Evolutionary conservation across 2,797 vertebrate genomes (phyloP).

Genomic region (Tolypeutes matacus): DNA sequence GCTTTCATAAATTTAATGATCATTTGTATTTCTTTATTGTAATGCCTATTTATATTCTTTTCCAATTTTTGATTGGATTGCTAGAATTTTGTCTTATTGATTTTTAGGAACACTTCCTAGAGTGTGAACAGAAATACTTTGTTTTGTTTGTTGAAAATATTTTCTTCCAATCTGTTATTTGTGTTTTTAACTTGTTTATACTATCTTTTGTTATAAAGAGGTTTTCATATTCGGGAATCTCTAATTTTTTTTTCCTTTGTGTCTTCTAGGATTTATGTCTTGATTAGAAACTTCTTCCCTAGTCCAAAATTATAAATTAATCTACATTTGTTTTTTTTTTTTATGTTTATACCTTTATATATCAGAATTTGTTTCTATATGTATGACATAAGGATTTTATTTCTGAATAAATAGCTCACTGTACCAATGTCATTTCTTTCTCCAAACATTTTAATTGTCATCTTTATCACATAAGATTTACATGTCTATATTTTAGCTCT

Average conservation of each 20-base stretch:
- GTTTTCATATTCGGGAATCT: background rate
- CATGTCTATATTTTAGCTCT: background rate
- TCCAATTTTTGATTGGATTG: background rate
- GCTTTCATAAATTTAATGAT: background rate
- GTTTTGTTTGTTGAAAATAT: background rate
- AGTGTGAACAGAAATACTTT: background rate
- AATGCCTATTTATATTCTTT: background rate
- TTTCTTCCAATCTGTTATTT: background rate
- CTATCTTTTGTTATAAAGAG: background rate
- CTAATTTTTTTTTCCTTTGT: background rate
- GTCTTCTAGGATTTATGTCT: slow-evolving; percentile 16
- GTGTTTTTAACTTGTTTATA: background rate
- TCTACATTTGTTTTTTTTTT: background rate
- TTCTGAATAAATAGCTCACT: background rate
- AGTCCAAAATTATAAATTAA: background rate
- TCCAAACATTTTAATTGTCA: background rate
- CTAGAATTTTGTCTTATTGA: slow-evolving; percentile 15
- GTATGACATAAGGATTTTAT: background rate
- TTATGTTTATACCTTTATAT: background rate
- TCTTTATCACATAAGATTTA: background rate
- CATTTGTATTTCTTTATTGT: background rate
- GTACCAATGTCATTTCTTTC: background rate
- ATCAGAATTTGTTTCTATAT: background rate
- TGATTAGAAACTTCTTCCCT: background rate
- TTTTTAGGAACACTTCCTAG: background rate